Percentiles rank a stretch among this genome's conserved stretches.
phyloP scores from a whole-genome alignment of 2,888 invertebrate species.

The Drosophila kambysellisi region DNA sequence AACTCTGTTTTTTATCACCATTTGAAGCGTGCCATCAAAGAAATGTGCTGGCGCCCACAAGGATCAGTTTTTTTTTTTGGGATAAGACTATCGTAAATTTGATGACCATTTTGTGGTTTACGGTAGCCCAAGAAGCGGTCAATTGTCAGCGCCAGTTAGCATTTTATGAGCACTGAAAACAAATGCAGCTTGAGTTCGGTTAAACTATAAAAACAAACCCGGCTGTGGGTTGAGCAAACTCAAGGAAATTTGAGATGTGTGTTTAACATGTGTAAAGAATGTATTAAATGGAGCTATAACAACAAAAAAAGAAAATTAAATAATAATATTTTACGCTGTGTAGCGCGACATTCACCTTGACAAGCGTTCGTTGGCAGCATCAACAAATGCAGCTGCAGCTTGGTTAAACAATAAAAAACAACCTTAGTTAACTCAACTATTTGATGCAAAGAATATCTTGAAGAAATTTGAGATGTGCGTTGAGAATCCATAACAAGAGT shows the following conservation, averaged over 20 bases:
- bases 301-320: neutral
- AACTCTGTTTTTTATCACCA: slow-evolving; percentile 38
- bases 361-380: neutral
- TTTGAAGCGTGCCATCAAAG: slow-evolving; percentile 53
- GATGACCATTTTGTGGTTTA: slow-evolving; percentile 52
- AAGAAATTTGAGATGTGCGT: neutral
- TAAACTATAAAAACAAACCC: slow-evolving; percentile 17
- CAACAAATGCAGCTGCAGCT: slow-evolving; percentile 30
- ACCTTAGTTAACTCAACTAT: neutral
- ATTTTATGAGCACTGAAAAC: slow-evolving; percentile 24
- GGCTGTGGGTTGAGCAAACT: slow-evolving; percentile 5
- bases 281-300: neutral
- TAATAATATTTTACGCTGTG: slow-evolving; percentile 5
- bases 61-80: slow-evolving; percentile 7
- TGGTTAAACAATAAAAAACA: neutral
- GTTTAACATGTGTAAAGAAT: slow-evolving; percentile 1
- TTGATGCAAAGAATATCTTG: neutral
- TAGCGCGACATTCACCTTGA: slow-evolving; percentile 13
- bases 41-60: slow-evolving; percentile 31
- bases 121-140: slow-evolving; percentile 45
- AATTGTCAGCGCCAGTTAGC: slow-evolving; percentile 21
- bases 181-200: slow-evolving; percentile 45
- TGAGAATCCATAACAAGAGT: neutral
- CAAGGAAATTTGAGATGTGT: slow-evolving; percentile 18
- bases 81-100: slow-evolving; percentile 46